These are phyloP conservation scores for Netelia fuscicornis DNA, from an alignment of 2,888 invertebrate genomes.

Conservation along the genomic window DNA sequence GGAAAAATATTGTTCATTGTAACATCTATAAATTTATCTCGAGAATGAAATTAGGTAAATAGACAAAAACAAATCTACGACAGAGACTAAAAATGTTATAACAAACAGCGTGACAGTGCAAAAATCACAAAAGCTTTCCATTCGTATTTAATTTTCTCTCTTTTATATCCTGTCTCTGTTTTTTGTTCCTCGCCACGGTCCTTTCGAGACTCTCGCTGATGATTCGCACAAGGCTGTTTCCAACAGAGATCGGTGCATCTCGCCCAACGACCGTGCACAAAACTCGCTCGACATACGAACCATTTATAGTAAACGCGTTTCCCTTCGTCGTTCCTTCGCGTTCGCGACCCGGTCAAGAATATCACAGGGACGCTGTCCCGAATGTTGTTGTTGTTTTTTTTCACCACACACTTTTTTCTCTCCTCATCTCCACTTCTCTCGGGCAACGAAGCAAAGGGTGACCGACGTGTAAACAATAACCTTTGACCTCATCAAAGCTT, in stretches of 20 bases:
- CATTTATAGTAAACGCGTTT: constrained; percentile 67
- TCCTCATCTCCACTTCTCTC: constrained; percentile 6
- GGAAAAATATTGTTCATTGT: no score
- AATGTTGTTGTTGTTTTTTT: constrained; percentile 8
- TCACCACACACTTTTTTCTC: constrained; percentile 10
- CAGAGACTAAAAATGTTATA: not conserved
- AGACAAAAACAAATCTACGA: not conserved
- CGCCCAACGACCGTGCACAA: constrained; percentile 36
- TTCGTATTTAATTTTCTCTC: constrained; percentile 33
- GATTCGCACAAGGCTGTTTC: constrained; percentile 50
- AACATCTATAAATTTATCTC: not conserved
- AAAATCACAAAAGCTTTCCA: not conserved
- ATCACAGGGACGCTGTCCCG: constrained; percentile 56
- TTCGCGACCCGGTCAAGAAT: constrained; percentile 42
- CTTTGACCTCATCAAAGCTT: no score
- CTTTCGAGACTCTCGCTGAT: constrained; percentile 24
- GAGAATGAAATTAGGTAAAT: not conserved
- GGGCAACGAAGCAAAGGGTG: not conserved
- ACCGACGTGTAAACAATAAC: not conserved
- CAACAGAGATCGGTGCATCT: constrained; percentile 29
- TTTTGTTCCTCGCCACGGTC: constrained; percentile 14
- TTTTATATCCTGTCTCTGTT: not conserved
- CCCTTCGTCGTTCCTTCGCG: constrained; percentile 66
- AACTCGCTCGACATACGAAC: constrained; percentile 54
- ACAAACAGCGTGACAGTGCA: not conserved